phyloP scores from a whole-genome alignment of 2,888 invertebrate species.

The Rosalia funebris region DNA sequence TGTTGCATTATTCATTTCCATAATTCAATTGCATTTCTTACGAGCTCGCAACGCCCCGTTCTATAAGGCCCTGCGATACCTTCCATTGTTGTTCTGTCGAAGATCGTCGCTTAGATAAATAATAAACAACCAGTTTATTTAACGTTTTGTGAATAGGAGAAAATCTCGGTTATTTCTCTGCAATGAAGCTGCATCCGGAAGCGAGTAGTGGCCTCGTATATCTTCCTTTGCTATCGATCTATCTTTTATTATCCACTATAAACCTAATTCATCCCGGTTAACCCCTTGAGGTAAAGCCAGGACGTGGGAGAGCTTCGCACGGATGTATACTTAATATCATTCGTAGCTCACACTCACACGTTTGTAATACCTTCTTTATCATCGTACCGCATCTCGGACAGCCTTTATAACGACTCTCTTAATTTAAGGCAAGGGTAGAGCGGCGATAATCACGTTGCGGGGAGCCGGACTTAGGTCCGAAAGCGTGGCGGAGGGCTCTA shows the following conservation, averaged over 20 bases:
- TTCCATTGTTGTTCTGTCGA: background rate
- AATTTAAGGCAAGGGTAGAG: background rate
- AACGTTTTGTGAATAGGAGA: no score
- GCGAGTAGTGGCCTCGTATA: background rate
- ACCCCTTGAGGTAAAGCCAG: background rate
- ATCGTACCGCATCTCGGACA: background rate
- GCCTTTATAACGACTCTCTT: slow-evolving; percentile 3
- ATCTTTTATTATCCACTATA: background rate
- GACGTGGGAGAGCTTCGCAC: background rate
- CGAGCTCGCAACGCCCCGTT: background rate
- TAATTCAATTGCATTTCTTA: background rate
- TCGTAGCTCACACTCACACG: background rate
- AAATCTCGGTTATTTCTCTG: no score
- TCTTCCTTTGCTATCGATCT: background rate
- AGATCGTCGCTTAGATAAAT: background rate
- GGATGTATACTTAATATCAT: slow-evolving; percentile 9
- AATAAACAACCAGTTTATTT: background rate
- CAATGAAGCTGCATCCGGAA: background rate
- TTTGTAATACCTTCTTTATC: background rate
- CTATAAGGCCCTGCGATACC: background rate
- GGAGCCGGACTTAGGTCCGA: background rate
- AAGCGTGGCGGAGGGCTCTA: slow-evolving; percentile 15
- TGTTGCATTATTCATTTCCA: background rate
- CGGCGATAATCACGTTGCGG: slow-evolving; percentile 19
- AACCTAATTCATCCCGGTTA: background rate